phyloP scores from a whole-genome alignment of 2,797 vertebrate genomes.

The Anniella stebbinsi region DNA sequence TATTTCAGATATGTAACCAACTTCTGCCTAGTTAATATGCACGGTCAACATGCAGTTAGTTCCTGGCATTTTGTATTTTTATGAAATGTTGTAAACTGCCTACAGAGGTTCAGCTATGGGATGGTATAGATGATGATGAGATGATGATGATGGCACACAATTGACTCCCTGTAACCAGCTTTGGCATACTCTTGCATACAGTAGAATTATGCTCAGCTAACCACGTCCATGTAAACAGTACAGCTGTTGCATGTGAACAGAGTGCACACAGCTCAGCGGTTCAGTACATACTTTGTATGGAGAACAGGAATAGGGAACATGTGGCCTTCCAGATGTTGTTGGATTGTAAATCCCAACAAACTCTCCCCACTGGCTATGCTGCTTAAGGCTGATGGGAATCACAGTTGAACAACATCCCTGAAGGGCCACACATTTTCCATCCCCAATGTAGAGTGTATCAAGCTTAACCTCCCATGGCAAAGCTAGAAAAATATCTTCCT shows the following conservation, averaged over 20 bases:
- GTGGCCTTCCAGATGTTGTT: too few relatives aligned
- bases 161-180: slow-evolving; percentile 51
- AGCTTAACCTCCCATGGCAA: neutral
- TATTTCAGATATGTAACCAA: neutral
- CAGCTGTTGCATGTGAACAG: slow-evolving; percentile 45
- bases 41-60: slow-evolving; percentile 37
- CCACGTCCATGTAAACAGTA: slow-evolving; percentile 33
- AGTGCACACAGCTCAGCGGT: neutral
- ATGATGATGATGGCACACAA: neutral
- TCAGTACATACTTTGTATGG: too few relatives aligned
- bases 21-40: neutral
- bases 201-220: slow-evolving; percentile 18
- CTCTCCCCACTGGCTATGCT: too few relatives aligned
- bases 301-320: too few relatives aligned
- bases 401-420: neutral
- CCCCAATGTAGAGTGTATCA: neutral
- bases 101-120: too few relatives aligned
- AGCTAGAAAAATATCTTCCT: neutral
- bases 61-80: too few relatives aligned
- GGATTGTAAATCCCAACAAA: too few relatives aligned
- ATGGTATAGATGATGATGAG: too few relatives aligned
- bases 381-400: too few relatives aligned
- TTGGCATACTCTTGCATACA: neutral
- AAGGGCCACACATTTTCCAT: neutral
- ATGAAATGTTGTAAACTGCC: too few relatives aligned